Conservation (phyloP, 1,140 invertebrate species). For the Rhopalosiphum maidis region DNA sequence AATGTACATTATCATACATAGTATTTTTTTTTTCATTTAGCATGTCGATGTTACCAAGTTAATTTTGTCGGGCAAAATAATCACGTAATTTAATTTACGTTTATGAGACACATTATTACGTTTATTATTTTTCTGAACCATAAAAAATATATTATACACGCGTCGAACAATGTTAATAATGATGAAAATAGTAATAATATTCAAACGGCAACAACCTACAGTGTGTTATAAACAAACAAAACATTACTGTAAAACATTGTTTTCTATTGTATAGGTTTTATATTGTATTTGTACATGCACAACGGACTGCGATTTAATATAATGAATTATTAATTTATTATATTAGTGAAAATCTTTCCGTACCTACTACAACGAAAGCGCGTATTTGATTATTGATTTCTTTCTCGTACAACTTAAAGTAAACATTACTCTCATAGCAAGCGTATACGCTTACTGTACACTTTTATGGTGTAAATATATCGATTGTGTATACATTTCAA, state of each 20-base stretch:
- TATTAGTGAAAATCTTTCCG: background rate
- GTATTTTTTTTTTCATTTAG: background rate
- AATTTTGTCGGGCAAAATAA: background rate
- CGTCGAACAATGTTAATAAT: background rate
- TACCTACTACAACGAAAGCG: background rate
- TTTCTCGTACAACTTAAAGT: background rate
- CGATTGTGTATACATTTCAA: background rate
- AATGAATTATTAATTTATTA: slow-evolving; percentile 13
- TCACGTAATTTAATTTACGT: slow-evolving; percentile 18
- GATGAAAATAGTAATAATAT: slow-evolving; percentile 8
- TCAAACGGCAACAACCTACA: background rate
- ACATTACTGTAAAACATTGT: slow-evolving; percentile 11
- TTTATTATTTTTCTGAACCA: background rate
- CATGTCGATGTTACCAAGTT: background rate
- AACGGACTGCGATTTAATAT: background rate
- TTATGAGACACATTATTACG: background rate
- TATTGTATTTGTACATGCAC: background rate
- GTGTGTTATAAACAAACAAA: background rate
- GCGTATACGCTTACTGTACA: background rate
- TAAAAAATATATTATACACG: background rate
- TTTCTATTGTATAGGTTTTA: background rate
- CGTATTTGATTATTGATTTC: background rate
- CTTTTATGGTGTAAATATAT: background rate
- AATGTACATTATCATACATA: background rate
- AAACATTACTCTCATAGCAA: background rate